Conservation (phyloP, 2,797 vertebrate genomes). For the Galago senegalensis region DNA sequence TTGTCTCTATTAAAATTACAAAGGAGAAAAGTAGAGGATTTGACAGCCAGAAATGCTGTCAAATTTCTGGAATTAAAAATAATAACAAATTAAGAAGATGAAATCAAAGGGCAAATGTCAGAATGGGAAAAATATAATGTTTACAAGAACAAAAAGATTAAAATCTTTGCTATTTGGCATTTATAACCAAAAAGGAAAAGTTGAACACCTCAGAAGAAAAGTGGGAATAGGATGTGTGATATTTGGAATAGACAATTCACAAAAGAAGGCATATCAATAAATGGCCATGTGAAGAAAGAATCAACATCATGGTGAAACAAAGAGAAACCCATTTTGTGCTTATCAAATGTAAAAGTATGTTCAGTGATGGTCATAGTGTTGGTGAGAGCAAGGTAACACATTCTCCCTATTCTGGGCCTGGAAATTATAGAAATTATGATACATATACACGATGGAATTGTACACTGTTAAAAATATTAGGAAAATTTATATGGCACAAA, state of each 20-base stretch:
- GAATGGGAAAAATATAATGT: constrained; percentile 51
- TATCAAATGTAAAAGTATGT: constrained; percentile 45
- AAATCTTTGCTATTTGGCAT: constrained; percentile 30
- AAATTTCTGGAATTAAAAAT: constrained; percentile 51
- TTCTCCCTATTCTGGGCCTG: background rate
- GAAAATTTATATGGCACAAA: constrained; percentile 56
- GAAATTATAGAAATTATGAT: background rate
- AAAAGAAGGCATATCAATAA: background rate
- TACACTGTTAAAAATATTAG: constrained; percentile 38
- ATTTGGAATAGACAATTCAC: background rate
- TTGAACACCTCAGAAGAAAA: constrained; percentile 27
- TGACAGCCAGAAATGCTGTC: constrained; percentile 3
- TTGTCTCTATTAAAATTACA: constrained; percentile 25
- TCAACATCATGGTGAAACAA: constrained; percentile 43
- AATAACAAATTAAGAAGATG: constrained; percentile 56
- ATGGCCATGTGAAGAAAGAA: background rate
- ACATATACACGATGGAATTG: background rate
- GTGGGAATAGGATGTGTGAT: background rate
- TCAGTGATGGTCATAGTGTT: constrained; percentile 37
- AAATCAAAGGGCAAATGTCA: constrained; percentile 49
- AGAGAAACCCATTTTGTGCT: constrained; percentile 60
- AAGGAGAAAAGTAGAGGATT: background rate
- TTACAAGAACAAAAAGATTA: constrained; percentile 15
- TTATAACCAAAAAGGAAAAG: constrained; percentile 54
- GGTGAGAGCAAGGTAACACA: background rate